Evolutionary conservation across 2,113 vertebrate genomes (phyloP).

Genomic region (Phalacrocorax brasilianus): DNA sequence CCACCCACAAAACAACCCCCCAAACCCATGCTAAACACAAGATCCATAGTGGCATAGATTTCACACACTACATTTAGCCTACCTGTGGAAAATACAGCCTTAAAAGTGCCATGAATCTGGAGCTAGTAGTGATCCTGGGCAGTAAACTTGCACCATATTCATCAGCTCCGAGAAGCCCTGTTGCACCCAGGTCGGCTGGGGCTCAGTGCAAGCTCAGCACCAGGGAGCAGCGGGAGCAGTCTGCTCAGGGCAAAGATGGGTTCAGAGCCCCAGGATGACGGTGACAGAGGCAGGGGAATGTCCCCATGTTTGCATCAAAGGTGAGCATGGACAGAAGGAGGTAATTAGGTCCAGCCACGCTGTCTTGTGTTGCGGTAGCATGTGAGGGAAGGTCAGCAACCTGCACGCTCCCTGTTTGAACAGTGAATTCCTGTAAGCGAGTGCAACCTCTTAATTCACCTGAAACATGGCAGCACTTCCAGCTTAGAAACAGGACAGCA

Average conservation of each 20-base stretch:
- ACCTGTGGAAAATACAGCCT: not conserved
- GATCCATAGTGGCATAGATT: not conserved
- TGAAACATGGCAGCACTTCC: not conserved
- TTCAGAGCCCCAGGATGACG: not conserved
- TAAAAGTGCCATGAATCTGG: not conserved
- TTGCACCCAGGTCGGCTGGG: accelerated
- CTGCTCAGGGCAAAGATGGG: not conserved
- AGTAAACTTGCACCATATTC: not conserved
- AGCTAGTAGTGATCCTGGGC: not conserved
- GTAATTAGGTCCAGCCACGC: not conserved
- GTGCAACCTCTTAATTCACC: not conserved
- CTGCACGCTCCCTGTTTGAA: not conserved
- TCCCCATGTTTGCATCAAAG: not conserved
- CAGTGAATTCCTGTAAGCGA: not conserved
- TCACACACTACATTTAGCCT: accelerated
- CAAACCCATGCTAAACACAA: not conserved
- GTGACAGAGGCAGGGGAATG: no score
- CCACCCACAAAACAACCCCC: not conserved
- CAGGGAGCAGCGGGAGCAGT: not conserved
- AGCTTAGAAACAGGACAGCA: not conserved
- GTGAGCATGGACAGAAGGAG: not conserved
- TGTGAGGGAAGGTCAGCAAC: not conserved
- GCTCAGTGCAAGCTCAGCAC: not conserved
- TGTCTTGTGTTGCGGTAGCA: not conserved
- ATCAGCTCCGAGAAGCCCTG: accelerated